phyloP scores from a whole-genome alignment of 2,113 vertebrate genomes.

The Sinocyclocheilus maitianheensis region DNA sequence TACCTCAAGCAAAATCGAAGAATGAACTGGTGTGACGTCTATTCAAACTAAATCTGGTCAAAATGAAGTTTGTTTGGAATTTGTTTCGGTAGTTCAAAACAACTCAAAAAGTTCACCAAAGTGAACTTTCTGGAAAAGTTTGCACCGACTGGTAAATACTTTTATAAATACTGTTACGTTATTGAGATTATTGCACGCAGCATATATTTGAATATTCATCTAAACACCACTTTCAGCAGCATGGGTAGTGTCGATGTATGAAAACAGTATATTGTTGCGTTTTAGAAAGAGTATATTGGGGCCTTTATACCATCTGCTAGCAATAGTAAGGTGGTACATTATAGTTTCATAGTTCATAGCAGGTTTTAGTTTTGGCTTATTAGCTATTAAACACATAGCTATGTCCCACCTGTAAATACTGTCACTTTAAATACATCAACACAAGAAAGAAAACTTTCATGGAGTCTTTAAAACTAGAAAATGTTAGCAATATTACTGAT shows the following conservation, averaged over 20 bases:
- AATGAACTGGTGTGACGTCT: not conserved
- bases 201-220: not conserved
- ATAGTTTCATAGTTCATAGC: not conserved
- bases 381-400: not conserved
- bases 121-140: not conserved
- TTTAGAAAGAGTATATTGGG: not conserved
- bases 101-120: not conserved
- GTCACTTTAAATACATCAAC: not conserved
- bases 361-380: not conserved
- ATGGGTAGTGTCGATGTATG: not conserved
- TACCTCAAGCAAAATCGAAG: not conserved
- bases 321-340: not conserved
- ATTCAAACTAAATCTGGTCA: too few species aligned
- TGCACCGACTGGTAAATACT: not conserved
- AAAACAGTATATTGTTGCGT: not conserved
- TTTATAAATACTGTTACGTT: too few species aligned
- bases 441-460: not conserved
- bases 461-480: slow-evolving; percentile 20
- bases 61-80: not conserved
- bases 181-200: not conserved
- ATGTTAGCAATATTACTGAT: not conserved
- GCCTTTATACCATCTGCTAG: not conserved
- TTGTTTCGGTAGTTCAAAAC: not conserved
- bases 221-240: not conserved
- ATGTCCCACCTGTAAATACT: not conserved